Evolutionary conservation across 2,888 invertebrate species (phyloP).

Genomic region (Craniophora ligustri): DNA sequence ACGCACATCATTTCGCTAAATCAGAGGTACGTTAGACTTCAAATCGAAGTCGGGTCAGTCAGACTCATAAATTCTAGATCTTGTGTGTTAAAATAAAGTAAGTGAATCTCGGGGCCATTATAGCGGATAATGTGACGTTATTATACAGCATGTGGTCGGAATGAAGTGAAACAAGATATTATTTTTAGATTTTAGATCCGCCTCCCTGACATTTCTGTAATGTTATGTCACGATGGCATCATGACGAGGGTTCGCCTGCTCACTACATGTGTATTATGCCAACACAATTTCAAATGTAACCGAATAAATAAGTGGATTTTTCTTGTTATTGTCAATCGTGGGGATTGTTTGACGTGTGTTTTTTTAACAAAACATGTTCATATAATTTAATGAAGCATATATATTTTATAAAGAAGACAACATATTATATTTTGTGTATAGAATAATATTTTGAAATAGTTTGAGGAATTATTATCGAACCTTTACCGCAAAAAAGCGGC

Average conservation of each 20-base stretch:
- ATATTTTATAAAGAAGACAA: too few relatives aligned
- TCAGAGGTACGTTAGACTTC: too few relatives aligned
- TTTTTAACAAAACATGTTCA: not conserved
- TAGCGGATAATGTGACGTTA: too few relatives aligned
- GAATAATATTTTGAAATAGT: too few relatives aligned
- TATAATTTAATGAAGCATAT: not conserved
- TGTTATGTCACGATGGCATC: conserved; percentile 23
- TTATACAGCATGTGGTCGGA: not conserved
- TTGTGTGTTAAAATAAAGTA: too few relatives aligned
- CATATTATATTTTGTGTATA: too few relatives aligned
- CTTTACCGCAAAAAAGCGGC: too few relatives aligned
- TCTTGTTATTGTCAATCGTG: conserved; percentile 16
- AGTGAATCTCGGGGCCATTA: too few relatives aligned
- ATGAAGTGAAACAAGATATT: conserved; percentile 25
- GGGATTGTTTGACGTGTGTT: conserved; percentile 17
- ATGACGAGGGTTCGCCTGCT: conserved; percentile 46
- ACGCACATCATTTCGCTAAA: too few relatives aligned
- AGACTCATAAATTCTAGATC: too few relatives aligned
- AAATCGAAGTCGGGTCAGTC: too few relatives aligned
- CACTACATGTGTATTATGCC: conserved; percentile 37
- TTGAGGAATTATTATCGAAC: too few relatives aligned
- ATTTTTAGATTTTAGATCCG: conserved; percentile 35
- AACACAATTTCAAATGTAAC: conserved; percentile 31
- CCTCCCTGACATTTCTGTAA: conserved; percentile 27
- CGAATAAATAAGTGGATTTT: conserved; percentile 26